Evolutionary conservation across 2,797 vertebrate species (phyloP).

Genomic region (Chloroceryle amazona): DNA sequence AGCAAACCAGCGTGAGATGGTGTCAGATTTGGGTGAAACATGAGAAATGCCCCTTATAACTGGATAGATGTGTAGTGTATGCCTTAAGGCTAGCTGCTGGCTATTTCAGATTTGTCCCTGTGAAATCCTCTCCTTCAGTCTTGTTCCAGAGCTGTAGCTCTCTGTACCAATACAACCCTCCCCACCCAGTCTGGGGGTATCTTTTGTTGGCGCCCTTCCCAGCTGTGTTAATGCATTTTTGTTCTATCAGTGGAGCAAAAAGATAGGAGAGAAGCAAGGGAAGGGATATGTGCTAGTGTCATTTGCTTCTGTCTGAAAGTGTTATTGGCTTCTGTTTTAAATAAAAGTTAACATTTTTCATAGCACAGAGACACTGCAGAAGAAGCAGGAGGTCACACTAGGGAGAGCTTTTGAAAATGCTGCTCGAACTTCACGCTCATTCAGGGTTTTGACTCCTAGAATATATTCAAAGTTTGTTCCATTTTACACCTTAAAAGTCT

Average conservation of each 20-base stretch:
- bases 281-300: background rate
- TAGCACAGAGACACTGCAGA: background rate
- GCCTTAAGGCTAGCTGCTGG: background rate
- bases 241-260: background rate
- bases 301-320: background rate
- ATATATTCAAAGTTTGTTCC: background rate
- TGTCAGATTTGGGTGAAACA: background rate
- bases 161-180: background rate
- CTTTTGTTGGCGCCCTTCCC: background rate
- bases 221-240: background rate
- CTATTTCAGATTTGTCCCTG: background rate
- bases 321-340: background rate
- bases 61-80: background rate
- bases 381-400: background rate
- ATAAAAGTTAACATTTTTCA: background rate
- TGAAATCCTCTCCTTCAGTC: slow-evolving; percentile 14
- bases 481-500: background rate
- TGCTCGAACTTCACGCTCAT: background rate
- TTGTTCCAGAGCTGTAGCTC: background rate
- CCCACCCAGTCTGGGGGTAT: background rate
- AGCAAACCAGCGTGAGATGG: background rate
- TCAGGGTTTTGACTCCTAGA: background rate
- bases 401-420: background rate
- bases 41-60: background rate
- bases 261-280: background rate